Conservation (phyloP, 1,140 invertebrate species). For the Colletes gigas region DNA sequence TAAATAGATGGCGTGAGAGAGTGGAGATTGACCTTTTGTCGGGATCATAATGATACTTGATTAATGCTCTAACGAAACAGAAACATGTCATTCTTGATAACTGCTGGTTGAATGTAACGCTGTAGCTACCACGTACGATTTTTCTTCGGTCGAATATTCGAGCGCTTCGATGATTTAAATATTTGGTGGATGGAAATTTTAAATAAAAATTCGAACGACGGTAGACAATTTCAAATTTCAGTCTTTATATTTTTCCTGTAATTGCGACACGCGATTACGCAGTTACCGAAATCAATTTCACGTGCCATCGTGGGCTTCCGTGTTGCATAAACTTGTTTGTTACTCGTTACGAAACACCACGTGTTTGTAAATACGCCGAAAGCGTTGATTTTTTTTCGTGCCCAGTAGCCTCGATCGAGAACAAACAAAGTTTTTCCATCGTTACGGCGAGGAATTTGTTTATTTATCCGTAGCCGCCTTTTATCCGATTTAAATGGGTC, state of each 20-base stretch:
- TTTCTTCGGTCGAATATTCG: no score
- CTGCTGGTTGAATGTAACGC: no score
- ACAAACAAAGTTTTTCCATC: not conserved
- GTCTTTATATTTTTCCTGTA: not conserved
- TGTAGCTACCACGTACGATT: no score
- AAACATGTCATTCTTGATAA: not conserved
- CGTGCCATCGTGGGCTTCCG: not conserved
- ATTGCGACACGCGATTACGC: not conserved
- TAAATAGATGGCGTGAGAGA: not conserved
- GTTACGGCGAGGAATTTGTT: not conserved
- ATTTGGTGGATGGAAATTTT: no score
- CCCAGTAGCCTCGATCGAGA: not conserved
- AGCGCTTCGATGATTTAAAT: no score
- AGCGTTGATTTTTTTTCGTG: not conserved
- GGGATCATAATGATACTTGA: not conserved
- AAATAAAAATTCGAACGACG: no score
- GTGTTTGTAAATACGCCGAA: not conserved
- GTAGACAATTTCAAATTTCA: no score
- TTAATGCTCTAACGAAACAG: not conserved
- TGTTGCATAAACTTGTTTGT: conserved; percentile 10
- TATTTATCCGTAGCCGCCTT: no score
- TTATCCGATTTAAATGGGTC: conserved; percentile 13
- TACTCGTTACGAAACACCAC: not conserved
- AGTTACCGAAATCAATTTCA: not conserved
- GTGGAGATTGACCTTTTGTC: conserved; percentile 4